Evolutionary conservation across 1,140 invertebrate species (phyloP).

Genomic region (Drosophila erecta): DNA sequence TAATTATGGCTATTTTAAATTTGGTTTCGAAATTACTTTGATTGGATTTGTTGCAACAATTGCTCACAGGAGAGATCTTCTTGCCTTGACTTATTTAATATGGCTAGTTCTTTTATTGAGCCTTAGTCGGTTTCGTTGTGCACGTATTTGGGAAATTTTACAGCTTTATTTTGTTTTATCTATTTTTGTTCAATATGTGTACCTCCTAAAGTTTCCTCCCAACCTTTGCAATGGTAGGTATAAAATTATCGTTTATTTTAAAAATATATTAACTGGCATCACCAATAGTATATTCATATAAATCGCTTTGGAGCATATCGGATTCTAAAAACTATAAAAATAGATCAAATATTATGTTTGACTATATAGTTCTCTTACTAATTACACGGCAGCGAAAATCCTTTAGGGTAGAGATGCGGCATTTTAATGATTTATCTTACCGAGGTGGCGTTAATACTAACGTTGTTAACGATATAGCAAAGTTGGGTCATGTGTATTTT

Average conservation of each 20-base stretch:
- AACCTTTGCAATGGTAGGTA: slow-evolving; percentile 89
- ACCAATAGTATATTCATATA: no score
- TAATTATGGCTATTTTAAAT: slow-evolving; percentile 97
- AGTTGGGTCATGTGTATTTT: slow-evolving; percentile 86
- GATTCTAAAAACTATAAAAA: slow-evolving; percentile 9
- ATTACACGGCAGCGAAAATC: slow-evolving; percentile 94
- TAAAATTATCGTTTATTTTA: background rate
- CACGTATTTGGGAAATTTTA: slow-evolving; percentile 94
- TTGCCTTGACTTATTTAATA: slow-evolving; percentile 93
- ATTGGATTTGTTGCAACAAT: slow-evolving; percentile 94
- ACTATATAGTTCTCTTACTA: slow-evolving; percentile 95
- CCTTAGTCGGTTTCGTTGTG: slow-evolving; percentile 87
- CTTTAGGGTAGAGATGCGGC: slow-evolving; percentile 91
- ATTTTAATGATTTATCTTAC: slow-evolving; percentile 86
- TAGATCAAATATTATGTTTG: slow-evolving; percentile 92
- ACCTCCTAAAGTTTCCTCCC: slow-evolving; percentile 95
- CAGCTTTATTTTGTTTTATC: slow-evolving; percentile 91
- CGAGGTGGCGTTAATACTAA: slow-evolving; percentile 87
- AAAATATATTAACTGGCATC: no score
- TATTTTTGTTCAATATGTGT: slow-evolving; percentile 94
- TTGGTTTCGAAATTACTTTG: slow-evolving; percentile 96
- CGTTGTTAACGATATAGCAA: slow-evolving; percentile 87
- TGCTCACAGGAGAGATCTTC: slow-evolving; percentile 94
- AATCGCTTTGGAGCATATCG: slow-evolving; percentile 13
- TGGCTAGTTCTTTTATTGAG: slow-evolving; percentile 93